phyloP scores from a whole-genome alignment of 1,140 invertebrate species.

The Ips nitidus region DNA sequence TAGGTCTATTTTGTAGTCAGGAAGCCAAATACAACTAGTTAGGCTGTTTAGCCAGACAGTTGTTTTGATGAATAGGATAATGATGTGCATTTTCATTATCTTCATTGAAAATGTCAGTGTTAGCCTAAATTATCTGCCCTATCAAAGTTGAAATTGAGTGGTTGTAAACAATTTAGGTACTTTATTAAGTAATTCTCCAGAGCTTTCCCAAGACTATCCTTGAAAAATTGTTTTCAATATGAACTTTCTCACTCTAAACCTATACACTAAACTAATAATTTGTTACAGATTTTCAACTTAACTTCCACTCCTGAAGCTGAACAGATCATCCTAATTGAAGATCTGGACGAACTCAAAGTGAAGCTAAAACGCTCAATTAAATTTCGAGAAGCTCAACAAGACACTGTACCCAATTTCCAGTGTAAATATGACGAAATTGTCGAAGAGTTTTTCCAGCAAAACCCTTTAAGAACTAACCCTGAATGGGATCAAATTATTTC shows the following conservation, averaged over 20 bases:
- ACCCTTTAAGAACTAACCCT: slow-evolving; percentile 35
- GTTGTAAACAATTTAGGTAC: too few species aligned
- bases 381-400: slow-evolving; percentile 46
- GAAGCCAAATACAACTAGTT: slow-evolving; percentile 43
- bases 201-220: too few species aligned
- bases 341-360: slow-evolving; percentile 51
- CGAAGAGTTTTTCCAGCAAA: slow-evolving; percentile 50
- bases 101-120: too few species aligned
- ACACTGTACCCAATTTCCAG: slow-evolving; percentile 37
- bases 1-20: slow-evolving; percentile 44
- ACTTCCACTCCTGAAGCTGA: slow-evolving; percentile 50
- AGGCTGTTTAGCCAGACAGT: neutral
- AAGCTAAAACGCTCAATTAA: slow-evolving; percentile 47
- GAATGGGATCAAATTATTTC: slow-evolving; percentile 39
- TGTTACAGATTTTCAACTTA: slow-evolving; percentile 54
- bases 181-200: too few species aligned
- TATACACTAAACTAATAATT: neutral
- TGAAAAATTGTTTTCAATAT: too few species aligned
- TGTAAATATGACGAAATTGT: slow-evolving; percentile 48
- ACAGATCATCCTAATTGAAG: slow-evolving; percentile 53
- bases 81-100: too few species aligned
- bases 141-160: too few species aligned
- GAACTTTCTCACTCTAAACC: too few species aligned
- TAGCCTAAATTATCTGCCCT: too few species aligned
- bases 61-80: neutral